Conservation (phyloP, 30 jellyfish, hydroid and myxozoan species). For the Chrysaora quinquecirrha region DNA sequence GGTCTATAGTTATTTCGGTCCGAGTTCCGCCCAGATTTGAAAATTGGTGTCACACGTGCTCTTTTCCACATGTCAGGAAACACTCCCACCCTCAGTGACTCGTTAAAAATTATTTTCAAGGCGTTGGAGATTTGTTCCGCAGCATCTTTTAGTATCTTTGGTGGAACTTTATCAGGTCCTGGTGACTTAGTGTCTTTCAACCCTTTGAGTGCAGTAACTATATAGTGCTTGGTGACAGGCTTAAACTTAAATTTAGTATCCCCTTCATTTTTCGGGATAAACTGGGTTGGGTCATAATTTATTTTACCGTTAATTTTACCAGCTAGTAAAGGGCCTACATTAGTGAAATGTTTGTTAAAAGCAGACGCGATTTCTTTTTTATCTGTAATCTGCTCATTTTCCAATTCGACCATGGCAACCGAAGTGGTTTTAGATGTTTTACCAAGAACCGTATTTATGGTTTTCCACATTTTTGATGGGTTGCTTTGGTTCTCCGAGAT, state of each 20-base stretch:
- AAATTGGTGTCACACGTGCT: conserved; percentile 34
- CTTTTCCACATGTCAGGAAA: conserved; percentile 7
- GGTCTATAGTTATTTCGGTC: too few species aligned
- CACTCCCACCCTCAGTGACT: not conserved
- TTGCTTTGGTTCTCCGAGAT: conserved; percentile 28
- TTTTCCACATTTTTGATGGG: conserved; percentile 47
- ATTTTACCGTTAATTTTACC: not conserved
- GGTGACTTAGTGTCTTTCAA: conserved; percentile 41
- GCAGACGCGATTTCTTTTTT: conserved; percentile 37
- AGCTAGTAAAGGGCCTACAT: conserved; percentile 18
- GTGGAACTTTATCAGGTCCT: conserved; percentile 20
- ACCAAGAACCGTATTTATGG: conserved; percentile 35
- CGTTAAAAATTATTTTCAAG: not conserved
- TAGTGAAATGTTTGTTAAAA: conserved; percentile 22
- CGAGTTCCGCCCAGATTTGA: too few species aligned
- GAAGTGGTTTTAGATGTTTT: conserved; percentile 33
- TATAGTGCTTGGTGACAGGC: conserved; percentile 27
- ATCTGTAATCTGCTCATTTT: too few species aligned
- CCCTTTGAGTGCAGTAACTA: conserved; percentile 47
- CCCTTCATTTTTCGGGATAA: not conserved
- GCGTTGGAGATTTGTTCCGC: not conserved
- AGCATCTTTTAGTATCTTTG: not conserved
- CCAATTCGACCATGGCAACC: conserved; percentile 27
- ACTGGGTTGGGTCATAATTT: not conserved
- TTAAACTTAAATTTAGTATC: conserved; percentile 23